Conservation (phyloP, 2,113 vertebrate species). For the Platichthys stellatus region DNA sequence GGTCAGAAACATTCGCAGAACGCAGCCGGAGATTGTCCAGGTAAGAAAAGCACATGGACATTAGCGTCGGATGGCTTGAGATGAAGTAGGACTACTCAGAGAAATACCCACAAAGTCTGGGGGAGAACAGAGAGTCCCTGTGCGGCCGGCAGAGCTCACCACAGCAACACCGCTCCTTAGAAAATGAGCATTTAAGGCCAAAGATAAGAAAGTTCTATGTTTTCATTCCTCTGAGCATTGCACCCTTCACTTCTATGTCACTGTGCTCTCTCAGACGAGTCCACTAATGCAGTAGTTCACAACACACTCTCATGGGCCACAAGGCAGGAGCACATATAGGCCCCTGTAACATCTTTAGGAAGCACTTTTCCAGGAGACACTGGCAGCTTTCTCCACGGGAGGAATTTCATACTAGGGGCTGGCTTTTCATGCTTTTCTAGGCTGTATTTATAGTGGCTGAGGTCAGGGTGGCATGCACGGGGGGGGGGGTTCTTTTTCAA, state of each 20-base stretch:
- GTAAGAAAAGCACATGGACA: too few species aligned
- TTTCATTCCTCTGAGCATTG: constrained; percentile 16
- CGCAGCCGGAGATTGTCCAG: too few species aligned
- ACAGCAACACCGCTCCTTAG: not conserved
- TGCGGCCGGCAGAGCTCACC: too few species aligned
- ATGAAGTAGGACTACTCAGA: too few species aligned
- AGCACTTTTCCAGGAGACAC: constrained; percentile 47
- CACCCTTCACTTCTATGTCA: constrained; percentile 26
- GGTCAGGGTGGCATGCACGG: constrained; percentile 28
- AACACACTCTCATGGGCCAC: constrained; percentile 58
- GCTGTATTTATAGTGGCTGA: constrained; percentile 71
- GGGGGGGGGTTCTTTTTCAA: constrained; percentile 17
- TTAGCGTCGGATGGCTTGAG: too few species aligned
- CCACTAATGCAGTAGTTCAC: constrained; percentile 71
- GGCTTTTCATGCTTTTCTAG: constrained; percentile 62
- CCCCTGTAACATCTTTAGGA: constrained; percentile 56
- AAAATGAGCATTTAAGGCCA: not conserved
- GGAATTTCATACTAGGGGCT: constrained; percentile 58
- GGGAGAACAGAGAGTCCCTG: too few species aligned
- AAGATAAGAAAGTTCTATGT: not conserved
- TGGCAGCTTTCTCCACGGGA: constrained; percentile 40
- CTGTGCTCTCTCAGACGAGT: constrained; percentile 59
- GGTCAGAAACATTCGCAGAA: too few species aligned
- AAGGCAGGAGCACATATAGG: constrained; percentile 61
- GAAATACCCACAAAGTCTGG: too few species aligned